Evolutionary conservation across 2,113 vertebrate species (phyloP).

Genomic region (Centropus unirufus): DNA sequence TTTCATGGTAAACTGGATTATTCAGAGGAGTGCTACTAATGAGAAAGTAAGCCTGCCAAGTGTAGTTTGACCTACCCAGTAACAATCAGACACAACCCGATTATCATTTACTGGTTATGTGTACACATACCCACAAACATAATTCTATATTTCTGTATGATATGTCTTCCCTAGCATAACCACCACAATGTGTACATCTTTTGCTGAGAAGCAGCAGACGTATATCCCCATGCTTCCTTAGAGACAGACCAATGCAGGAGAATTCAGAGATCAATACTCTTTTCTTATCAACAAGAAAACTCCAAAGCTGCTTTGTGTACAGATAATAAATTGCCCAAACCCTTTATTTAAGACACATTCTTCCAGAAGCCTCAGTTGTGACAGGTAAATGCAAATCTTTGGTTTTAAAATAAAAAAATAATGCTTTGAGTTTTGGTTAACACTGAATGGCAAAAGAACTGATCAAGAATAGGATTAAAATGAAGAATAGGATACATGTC

Average conservation of each 20-base stretch:
- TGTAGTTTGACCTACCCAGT: not conserved
- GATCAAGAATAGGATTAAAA: not conserved
- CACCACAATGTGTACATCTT: not conserved
- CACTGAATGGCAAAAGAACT: not conserved
- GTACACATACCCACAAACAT: not conserved
- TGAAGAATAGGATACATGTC: not conserved
- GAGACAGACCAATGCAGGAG: not conserved
- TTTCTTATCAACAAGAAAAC: not conserved
- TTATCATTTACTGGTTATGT: not conserved
- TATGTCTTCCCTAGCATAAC: not conserved
- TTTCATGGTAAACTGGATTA: constrained; percentile 30
- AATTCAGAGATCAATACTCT: not conserved
- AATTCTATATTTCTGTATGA: too few relatives aligned
- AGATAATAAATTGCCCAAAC: not conserved
- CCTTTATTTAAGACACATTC: not conserved
- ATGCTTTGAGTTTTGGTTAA: not conserved
- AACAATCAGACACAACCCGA: not conserved
- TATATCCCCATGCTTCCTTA: not conserved
- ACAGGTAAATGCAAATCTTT: not conserved
- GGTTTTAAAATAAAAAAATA: not conserved
- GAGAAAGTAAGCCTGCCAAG: constrained; percentile 3
- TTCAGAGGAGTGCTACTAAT: not conserved
- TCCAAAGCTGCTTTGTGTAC: not conserved
- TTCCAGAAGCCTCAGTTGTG: not conserved
- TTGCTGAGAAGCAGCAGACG: not conserved